Evolutionary conservation across 2,888 invertebrate genomes (phyloP).

Genomic region (Eudasyphora cyanicolor): DNA sequence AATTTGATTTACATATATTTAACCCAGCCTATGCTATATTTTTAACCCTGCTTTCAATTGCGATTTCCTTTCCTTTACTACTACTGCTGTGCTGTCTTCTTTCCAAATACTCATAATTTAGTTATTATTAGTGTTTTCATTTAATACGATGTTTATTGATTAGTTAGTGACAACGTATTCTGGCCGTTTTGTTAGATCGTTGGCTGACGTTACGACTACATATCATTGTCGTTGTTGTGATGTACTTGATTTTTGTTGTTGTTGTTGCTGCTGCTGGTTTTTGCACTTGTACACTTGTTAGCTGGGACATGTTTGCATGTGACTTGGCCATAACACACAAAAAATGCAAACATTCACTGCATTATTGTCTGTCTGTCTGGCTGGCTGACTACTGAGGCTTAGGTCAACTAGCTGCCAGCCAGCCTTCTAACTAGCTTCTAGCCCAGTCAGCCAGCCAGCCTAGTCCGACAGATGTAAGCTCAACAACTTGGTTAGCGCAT

Average conservation of each 20-base stretch:
- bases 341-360: neutral
- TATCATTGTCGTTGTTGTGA: too few species aligned
- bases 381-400: neutral
- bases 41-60: neutral
- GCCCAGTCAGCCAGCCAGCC: neutral
- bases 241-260: neutral
- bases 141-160: constrained; percentile 58
- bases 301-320: constrained; percentile 18
- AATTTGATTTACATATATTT: too few species aligned
- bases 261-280: neutral
- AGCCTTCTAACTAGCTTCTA: too few species aligned
- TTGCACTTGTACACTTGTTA: neutral
- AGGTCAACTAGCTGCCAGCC: constrained; percentile 3
- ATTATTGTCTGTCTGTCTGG: neutral
- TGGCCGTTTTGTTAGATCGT: neutral
- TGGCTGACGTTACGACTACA: neutral
- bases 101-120: constrained; percentile 26
- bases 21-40: neutral
- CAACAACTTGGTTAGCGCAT: constrained; percentile 42
- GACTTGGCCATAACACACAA: constrained; percentile 14
- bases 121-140: constrained; percentile 53
- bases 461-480: neutral
- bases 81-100: neutral
- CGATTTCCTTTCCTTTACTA: neutral
- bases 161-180: constrained; percentile 30